Conservation (phyloP, 2,888 invertebrate species). For the Amblyjoppa proteus region DNA sequence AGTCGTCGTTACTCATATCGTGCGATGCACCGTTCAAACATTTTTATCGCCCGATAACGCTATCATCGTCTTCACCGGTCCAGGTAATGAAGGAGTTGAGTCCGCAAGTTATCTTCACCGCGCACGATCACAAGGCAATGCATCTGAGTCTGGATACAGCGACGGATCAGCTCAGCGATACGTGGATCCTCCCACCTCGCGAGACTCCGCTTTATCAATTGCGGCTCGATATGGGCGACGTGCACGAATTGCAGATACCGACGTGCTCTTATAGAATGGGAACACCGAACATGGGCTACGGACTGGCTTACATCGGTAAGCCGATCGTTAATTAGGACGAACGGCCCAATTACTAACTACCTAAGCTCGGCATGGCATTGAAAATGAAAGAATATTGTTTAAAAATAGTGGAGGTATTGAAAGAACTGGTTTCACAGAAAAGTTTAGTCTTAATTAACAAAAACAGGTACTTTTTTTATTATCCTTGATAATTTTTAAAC, state of each 20-base stretch:
- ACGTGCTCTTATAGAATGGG: slow-evolving; percentile 99
- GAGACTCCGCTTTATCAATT: slow-evolving; percentile 84
- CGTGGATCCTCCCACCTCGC: slow-evolving; percentile 79
- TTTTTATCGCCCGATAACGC: slow-evolving; percentile 1
- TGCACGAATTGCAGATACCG: slow-evolving; percentile 94
- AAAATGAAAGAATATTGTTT: no score
- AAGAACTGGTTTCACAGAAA: no score
- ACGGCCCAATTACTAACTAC: no score
- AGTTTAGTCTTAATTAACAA: no score
- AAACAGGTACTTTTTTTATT: no score
- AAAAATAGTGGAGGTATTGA: no score
- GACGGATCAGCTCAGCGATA: slow-evolving; percentile 81
- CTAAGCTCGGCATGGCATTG: no score
- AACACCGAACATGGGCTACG: slow-evolving; percentile 93
- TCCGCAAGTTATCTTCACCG: slow-evolving; percentile 90
- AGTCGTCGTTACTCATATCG: not conserved
- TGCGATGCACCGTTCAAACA: not conserved
- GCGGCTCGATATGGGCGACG: slow-evolving; percentile 84
- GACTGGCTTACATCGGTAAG: slow-evolving; percentile 92
- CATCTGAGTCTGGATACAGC: slow-evolving; percentile 84
- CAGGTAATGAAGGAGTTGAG: slow-evolving; percentile 88
- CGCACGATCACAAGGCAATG: slow-evolving; percentile 90
- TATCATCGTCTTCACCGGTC: slow-evolving; percentile 39
- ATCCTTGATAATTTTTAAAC: no score
- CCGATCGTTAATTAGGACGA: not conserved